A percentile compares a stretch with the other conserved stretches of the same genome.
Evolutionary conservation across 2,797 vertebrate species (phyloP).

Genomic region (Darevskia mixta): DNA sequence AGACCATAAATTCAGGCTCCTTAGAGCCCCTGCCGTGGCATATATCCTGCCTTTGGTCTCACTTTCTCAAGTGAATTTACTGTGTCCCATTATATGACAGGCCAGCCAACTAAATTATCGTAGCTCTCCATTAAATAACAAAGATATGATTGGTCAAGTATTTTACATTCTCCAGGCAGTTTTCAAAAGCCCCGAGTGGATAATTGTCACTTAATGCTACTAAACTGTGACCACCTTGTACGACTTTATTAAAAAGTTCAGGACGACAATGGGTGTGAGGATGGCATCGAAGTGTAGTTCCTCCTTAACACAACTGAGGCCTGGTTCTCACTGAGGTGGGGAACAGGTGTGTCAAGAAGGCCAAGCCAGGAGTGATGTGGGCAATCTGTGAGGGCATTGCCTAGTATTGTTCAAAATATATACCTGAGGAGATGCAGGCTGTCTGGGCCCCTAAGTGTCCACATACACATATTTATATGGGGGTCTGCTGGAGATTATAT

Average conservation of each 20-base stretch:
- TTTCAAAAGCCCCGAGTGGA: conserved; percentile 74
- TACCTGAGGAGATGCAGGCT: too few relatives aligned
- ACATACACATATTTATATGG: background rate
- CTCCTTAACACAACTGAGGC: background rate
- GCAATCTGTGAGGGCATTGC: background rate
- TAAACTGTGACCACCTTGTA: conserved; percentile 68
- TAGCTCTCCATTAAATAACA: conserved; percentile 75
- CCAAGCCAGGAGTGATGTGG: background rate
- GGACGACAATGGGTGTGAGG: too few relatives aligned
- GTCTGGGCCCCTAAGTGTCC: background rate
- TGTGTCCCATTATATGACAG: conserved; percentile 61
- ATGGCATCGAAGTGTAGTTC: background rate
- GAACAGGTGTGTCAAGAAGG: background rate
- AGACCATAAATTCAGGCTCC: conserved; percentile 61
- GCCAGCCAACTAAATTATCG: conserved; percentile 70
- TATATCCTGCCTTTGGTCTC: conserved; percentile 59
- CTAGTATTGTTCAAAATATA: background rate
- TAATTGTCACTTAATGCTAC: conserved; percentile 77
- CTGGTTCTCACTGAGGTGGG: background rate
- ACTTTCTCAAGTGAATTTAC: conserved; percentile 70
- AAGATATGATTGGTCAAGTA: conserved; percentile 72
- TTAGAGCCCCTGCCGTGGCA: conserved; percentile 43
- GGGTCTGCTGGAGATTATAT: background rate
- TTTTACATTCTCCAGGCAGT: conserved; percentile 73
- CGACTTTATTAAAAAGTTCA: conserved; percentile 68